A percentile compares a stretch with the other conserved stretches of the same genome.
These are phyloP conservation scores for Bubo scandiacus DNA, from an alignment of 2,113 vertebrate species.

Conservation along the genomic window DNA sequence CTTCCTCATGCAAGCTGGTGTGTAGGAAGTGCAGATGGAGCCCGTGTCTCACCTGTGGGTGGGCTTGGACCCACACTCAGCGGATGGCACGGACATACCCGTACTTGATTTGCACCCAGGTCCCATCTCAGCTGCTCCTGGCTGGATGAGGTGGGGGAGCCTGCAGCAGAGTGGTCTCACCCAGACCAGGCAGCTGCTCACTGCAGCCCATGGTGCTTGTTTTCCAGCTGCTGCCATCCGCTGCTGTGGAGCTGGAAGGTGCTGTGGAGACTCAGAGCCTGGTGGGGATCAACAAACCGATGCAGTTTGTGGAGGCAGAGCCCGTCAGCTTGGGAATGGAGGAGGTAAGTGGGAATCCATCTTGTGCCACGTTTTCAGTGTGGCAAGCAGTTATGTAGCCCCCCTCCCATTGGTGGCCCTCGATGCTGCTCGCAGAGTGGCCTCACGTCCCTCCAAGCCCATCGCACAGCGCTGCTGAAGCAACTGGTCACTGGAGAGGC, in stretches of 20 bases:
- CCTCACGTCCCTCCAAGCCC: background rate
- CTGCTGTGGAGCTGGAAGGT: background rate
- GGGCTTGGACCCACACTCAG: too few species aligned
- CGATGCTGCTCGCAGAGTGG: background rate
- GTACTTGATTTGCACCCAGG: too few species aligned
- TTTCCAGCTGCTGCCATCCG: too few species aligned
- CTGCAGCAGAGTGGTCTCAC: too few species aligned
- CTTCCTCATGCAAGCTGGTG: too few species aligned
- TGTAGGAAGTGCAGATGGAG: too few species aligned
- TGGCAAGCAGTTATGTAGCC: background rate
- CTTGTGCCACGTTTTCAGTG: fast-evolving
- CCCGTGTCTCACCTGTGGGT: too few species aligned
- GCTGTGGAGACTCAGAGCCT: background rate
- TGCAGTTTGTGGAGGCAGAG: background rate
- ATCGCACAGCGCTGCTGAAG: background rate
- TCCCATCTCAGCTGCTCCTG: too few species aligned
- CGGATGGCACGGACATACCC: too few species aligned
- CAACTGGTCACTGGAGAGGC: background rate
- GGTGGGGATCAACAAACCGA: background rate
- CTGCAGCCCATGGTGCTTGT: too few species aligned
- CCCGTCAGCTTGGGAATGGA: slow-evolving; percentile 56
- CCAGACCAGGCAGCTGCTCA: too few species aligned
- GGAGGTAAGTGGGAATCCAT: slow-evolving; percentile 70
- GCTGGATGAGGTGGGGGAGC: too few species aligned
- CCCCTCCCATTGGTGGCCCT: background rate